A percentile compares a stretch with the other conserved stretches of the same genome.
These are phyloP conservation scores for Nerophis lumbriciformis DNA, from an alignment of 2,113 vertebrate species.

Conservation along the genomic window DNA sequence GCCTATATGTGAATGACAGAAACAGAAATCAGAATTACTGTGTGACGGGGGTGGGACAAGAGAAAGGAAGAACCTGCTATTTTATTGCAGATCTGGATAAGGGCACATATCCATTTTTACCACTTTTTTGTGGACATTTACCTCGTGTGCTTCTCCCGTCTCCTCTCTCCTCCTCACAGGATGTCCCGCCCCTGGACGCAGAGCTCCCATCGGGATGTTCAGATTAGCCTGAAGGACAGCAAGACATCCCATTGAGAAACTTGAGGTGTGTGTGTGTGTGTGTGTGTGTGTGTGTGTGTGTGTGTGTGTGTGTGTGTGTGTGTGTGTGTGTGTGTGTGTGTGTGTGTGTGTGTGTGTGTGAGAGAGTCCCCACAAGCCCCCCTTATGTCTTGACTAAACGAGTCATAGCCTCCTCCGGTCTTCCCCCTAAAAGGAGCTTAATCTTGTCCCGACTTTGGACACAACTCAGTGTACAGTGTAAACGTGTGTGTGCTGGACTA, in stretches of 20 bases:
- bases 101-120: neutral
- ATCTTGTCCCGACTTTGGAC: neutral
- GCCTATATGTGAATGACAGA: constrained; percentile 23
- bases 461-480: neutral
- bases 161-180: constrained; percentile 92
- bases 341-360: neutral
- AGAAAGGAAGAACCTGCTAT: no score
- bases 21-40: neutral
- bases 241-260: constrained; percentile 48
- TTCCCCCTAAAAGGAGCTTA: constrained; percentile 28
- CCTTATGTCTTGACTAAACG: constrained; percentile 21
- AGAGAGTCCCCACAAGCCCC: constrained; percentile 7
- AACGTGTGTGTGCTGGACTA: neutral
- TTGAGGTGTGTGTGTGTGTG: constrained; percentile 4
- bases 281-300: constrained; percentile 4
- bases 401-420: constrained; percentile 34
- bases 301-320: neutral
- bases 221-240: constrained; percentile 85
- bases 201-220: constrained; percentile 97
- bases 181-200: constrained; percentile 93
- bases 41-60: neutral
- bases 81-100: no score
- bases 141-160: constrained; percentile 80
- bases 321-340: constrained; percentile 10
- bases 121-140: constrained; percentile 55